phyloP scores from a whole-genome alignment of 2,113 vertebrate species.

The Tamias sibiricus region DNA sequence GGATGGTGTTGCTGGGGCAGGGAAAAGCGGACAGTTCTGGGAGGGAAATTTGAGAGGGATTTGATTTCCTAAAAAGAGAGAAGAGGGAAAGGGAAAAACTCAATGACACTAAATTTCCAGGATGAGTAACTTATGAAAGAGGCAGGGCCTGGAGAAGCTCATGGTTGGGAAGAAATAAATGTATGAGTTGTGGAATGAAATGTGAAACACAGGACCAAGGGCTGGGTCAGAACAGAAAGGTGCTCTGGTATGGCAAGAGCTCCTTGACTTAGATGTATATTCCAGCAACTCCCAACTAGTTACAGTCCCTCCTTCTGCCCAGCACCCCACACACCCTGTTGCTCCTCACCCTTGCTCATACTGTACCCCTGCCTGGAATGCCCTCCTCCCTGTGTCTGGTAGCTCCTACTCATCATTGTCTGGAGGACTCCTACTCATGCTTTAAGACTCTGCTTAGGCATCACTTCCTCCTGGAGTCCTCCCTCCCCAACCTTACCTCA shows the following conservation, averaged over 20 bases:
- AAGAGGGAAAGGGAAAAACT: background rate
- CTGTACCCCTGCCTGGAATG: background rate
- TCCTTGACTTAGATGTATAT: too few relatives aligned
- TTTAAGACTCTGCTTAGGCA: slow-evolving; percentile 45
- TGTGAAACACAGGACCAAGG: background rate
- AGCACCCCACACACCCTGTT: background rate
- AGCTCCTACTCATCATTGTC: slow-evolving; percentile 65
- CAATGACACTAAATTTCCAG: background rate
- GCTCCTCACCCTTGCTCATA: background rate
- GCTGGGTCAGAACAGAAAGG: background rate
- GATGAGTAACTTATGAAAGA: background rate
- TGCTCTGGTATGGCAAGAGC: background rate
- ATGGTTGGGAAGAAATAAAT: background rate
- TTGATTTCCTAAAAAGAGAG: background rate
- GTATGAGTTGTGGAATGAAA: background rate
- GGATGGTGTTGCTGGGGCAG: too few relatives aligned
- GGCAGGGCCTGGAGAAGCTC: background rate
- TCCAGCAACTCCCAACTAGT: background rate
- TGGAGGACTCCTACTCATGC: slow-evolving; percentile 62
- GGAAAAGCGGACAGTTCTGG: background rate
- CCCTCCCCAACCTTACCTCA: background rate
- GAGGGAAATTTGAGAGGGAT: background rate
- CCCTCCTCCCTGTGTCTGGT: slow-evolving; percentile 53
- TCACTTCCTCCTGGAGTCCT: slow-evolving; percentile 41
- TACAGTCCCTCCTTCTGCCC: background rate